Conservation (phyloP, 2,888 invertebrate genomes). For the Noctua janthe region DNA sequence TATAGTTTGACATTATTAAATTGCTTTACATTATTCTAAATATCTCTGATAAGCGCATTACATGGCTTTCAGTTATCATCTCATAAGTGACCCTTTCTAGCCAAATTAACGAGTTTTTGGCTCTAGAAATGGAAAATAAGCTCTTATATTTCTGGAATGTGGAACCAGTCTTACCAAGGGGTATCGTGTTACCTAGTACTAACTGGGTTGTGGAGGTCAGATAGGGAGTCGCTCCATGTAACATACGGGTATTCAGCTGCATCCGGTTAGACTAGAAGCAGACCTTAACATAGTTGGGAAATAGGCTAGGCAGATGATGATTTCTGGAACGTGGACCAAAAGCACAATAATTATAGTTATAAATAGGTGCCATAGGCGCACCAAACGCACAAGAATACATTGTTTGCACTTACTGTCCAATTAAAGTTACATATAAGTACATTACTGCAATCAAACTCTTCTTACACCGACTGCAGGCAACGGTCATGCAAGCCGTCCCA, state of each 20-base stretch:
- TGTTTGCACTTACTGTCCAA: constrained; percentile 10
- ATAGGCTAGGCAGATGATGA: no score
- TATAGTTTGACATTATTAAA: no score
- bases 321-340: not conserved
- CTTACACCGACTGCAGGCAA: constrained; percentile 31
- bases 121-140: not conserved
- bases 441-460: constrained; percentile 31
- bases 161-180: no score
- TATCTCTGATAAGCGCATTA: no score
- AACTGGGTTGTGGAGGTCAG: no score
- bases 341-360: not conserved
- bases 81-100: not conserved
- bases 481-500: constrained; percentile 47
- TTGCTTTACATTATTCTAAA: no score
- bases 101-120: not conserved
- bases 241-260: no score
- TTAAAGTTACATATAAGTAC: constrained; percentile 24
- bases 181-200: no score
- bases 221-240: no score
- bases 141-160: no score
- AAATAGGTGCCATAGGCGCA: not conserved
- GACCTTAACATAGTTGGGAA: no score
- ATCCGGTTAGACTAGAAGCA: no score
- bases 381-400: not conserved
- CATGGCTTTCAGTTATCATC: not conserved